Percentiles rank a stretch among this genome's conserved stretches.
Conservation (phyloP, 2,113 vertebrate genomes). For the Antechinus stuartii region DNA sequence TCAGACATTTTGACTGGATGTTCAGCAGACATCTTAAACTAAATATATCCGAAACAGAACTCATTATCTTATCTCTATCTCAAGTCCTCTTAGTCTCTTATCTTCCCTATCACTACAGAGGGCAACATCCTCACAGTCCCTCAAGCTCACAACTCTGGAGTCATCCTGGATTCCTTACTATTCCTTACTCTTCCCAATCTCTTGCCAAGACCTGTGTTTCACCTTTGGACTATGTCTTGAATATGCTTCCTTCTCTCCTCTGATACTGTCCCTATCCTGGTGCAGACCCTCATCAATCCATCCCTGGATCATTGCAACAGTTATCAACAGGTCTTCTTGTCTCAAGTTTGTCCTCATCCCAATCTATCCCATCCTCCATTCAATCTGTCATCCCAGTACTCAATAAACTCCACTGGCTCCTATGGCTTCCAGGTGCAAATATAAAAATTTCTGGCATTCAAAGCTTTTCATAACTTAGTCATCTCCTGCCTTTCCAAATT, state of each 20-base stretch:
- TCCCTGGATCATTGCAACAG: not conserved
- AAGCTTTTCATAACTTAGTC: too few species aligned
- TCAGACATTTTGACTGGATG: not conserved
- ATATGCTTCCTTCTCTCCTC: too few species aligned
- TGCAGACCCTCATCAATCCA: not conserved
- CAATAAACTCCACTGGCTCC: constrained; percentile 9
- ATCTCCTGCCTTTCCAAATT: not conserved
- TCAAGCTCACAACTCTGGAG: not conserved
- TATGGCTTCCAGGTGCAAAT: too few species aligned
- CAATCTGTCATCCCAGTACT: not conserved
- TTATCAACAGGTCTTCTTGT: not conserved
- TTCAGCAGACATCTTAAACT: not conserved
- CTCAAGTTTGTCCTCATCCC: too few species aligned
- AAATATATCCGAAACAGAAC: not conserved
- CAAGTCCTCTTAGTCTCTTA: not conserved
- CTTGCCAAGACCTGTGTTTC: too few species aligned
- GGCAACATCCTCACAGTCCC: not conserved
- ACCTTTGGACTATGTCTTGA: too few species aligned
- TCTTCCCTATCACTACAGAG: not conserved
- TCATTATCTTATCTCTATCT: not conserved
- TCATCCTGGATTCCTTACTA: not conserved
- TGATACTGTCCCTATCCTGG: not conserved
- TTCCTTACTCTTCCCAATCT: not conserved
- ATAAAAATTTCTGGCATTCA: too few species aligned
- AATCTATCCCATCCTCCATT: too few species aligned